Evolutionary conservation across 92 coral and sea anemone species (phyloP).

Genomic region (Bergia puertoricense): DNA sequence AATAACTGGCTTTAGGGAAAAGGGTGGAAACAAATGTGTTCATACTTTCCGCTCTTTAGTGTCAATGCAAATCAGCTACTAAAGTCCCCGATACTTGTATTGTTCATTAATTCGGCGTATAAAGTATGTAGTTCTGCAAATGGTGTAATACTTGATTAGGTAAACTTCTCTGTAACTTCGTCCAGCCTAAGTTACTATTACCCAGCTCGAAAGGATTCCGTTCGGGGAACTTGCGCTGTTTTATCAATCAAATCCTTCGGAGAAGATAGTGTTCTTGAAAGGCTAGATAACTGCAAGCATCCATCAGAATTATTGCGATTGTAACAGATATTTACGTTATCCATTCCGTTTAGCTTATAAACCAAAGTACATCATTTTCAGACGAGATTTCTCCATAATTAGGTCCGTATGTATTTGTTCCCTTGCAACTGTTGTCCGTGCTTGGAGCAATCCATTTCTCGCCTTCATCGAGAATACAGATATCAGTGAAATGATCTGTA

Average conservation of each 20-base stretch:
- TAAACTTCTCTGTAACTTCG: neutral
- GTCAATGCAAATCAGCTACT: neutral
- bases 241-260: neutral
- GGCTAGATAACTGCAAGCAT: neutral
- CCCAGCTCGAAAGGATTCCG: neutral
- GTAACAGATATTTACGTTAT: neutral
- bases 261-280: neutral
- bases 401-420: neutral
- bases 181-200: neutral
- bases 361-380: slow-evolving; percentile 14
- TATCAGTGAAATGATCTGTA: slow-evolving; percentile 17
- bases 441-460: neutral
- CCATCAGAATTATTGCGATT: neutral
- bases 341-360: neutral
- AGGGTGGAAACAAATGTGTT: neutral
- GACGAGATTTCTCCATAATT: neutral
- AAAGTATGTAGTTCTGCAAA: neutral
- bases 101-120: neutral
- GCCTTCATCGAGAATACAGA: neutral
- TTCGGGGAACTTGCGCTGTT: neutral
- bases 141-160: neutral
- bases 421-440: neutral
- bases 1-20: neutral
- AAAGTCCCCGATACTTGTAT: neutral
- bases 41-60: too few species aligned